Evolutionary conservation across 2,113 vertebrate species (phyloP), one percentile per base, ranked within the genome.

Genomic region (Oryzias javanicus): DNA sequence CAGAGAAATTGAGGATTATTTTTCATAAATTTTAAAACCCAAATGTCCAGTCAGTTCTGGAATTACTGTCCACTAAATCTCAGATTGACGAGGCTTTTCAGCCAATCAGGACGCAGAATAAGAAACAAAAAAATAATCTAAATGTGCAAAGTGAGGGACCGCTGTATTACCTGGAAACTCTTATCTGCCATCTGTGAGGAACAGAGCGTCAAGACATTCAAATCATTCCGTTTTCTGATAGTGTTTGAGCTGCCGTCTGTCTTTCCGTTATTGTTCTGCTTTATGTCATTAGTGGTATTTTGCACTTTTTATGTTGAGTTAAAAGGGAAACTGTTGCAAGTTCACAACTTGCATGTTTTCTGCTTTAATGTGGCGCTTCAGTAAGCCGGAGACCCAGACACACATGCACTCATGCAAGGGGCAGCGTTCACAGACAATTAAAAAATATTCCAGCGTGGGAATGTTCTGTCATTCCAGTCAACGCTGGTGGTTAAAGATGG

Each of bases 251-350:
- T 35, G 35, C 35, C 10, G 35, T 35, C 8, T 12, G 35, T 35
- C 35, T 35, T 35, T 35, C 6, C 27, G 35, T 35, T 35, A 35
- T 56, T 67, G 25, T 59, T 76, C 78, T 17, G 57, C 25, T 63
- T 57, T 53, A 55, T 72, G 48, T 70, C 64, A 70, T 49, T 18
- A 51, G 50, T 49, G 42, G 52, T 66, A 64, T 49, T 18, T 64
- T 60, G 46, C 63, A 14, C 70, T 52, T 88, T 88, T 89, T 82
- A 41, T 72, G 81, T 89, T 88, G 76, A 86, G 76, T 89, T 90
- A 83, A 91, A 88, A 89, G 88, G 88, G 90, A 88, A 83, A 85
- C 84, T 84, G 81, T 80, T 89, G 87, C 63, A 85, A 81, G 80
- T 84, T 90, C 76, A 88, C 86, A 58, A 63, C 74, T 63, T 47